Conservation (phyloP, 1,140 invertebrate genomes). For the Camponotus floridanus region DNA sequence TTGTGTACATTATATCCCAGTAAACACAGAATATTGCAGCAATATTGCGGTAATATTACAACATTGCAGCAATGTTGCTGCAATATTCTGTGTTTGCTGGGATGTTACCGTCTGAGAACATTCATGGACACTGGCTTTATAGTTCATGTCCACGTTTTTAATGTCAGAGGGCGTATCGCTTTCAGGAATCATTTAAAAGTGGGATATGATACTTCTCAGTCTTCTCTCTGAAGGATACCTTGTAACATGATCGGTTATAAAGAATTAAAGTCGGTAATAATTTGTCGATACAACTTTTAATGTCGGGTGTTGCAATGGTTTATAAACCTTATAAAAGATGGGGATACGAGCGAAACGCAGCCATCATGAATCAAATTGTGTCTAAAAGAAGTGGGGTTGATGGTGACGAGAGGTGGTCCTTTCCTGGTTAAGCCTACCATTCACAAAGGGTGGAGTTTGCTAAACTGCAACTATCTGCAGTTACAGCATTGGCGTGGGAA, state of each 20-base stretch:
- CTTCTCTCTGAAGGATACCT: too few species aligned
- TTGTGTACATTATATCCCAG: too few species aligned
- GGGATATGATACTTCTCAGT: too few species aligned
- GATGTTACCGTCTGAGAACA: too few species aligned
- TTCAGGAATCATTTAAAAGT: too few species aligned
- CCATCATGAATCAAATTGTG: constrained; percentile 81
- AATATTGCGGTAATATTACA: too few species aligned
- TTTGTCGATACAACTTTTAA: background rate
- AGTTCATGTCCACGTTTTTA: too few species aligned
- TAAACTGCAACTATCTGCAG: constrained; percentile 65
- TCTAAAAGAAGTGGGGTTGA: constrained; percentile 68
- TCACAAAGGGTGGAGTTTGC: constrained; percentile 77
- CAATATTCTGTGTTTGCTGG: too few species aligned
- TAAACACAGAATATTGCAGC: too few species aligned
- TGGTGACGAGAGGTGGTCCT: constrained; percentile 74
- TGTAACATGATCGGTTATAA: constrained; percentile 13
- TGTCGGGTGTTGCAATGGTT: constrained; percentile 11
- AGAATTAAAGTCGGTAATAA: constrained; percentile 31
- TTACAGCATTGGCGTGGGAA: constrained; percentile 72
- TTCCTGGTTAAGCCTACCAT: constrained; percentile 73
- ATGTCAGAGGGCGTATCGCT: too few species aligned
- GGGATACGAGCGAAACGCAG: constrained; percentile 67
- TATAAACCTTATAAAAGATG: constrained; percentile 66
- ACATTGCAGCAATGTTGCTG: too few species aligned
- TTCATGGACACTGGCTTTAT: too few species aligned